Percentiles rank a stretch among this genome's conserved stretches.
These are phyloP conservation scores for Agapornis canus DNA, from an alignment of 2,797 vertebrate genomes.

Conservation along the genomic window DNA sequence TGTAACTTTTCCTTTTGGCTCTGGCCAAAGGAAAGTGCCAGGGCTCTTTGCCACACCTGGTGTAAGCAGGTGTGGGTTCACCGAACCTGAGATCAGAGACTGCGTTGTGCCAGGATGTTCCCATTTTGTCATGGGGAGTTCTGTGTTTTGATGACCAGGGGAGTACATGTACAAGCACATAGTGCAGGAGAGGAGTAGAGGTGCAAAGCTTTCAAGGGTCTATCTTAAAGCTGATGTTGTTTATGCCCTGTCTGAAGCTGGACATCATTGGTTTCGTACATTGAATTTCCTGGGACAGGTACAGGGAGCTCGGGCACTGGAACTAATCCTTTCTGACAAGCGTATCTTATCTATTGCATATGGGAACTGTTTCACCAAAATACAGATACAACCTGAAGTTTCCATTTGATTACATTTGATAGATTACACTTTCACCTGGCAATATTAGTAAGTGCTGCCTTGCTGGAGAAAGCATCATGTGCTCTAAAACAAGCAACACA, in stretches of 20 bases:
- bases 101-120: neutral
- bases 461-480: neutral
- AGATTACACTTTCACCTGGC: neutral
- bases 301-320: neutral
- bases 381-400: neutral
- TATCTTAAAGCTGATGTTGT: neutral
- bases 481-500: neutral
- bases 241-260: neutral
- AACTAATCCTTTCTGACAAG: constrained; percentile 1
- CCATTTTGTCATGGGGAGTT: neutral
- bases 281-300: neutral
- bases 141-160: neutral
- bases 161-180: fast-evolving
- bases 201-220: neutral
- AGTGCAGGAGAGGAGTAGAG: neutral
- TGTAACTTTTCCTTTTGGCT: neutral
- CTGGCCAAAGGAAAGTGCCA: fast-evolving
- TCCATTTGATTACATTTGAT: neutral
- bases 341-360: neutral
- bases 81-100: neutral
- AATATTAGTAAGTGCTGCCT: neutral
- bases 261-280: neutral
- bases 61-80: fast-evolving
- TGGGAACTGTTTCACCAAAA: neutral
- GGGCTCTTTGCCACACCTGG: fast-evolving